Conservation (phyloP, 2,888 invertebrate genomes). For the Lasioglossum oenotherae region DNA sequence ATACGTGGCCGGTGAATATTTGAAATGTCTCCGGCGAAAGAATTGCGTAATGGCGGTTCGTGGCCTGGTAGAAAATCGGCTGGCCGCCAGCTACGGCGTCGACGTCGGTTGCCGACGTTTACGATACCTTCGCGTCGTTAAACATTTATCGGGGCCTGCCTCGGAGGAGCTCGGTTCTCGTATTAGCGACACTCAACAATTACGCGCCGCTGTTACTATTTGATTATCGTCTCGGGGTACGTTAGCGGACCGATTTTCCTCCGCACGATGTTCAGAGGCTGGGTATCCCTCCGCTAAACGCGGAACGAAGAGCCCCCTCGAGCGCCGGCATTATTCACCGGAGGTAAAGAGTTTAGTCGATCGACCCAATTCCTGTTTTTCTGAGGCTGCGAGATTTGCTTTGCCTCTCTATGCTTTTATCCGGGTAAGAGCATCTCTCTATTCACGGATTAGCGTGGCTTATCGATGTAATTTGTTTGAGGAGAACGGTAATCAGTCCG, state of each 20-base stretch:
- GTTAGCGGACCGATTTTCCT: constrained; percentile 28
- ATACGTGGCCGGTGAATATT: constrained; percentile 43
- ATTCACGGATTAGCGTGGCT: constrained; percentile 59
- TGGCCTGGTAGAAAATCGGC: background rate
- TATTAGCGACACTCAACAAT: constrained; percentile 52
- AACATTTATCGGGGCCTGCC: constrained; percentile 36
- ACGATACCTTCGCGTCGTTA: constrained; percentile 32
- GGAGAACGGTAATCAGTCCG: constrained; percentile 55
- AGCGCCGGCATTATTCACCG: constrained; percentile 52
- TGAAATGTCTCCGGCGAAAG: constrained; percentile 24
- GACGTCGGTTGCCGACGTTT: constrained; percentile 14
- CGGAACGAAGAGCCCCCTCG: constrained; percentile 49
- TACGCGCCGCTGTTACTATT: constrained; percentile 62
- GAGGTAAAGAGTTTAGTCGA: constrained; percentile 59
- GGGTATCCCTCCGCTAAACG: constrained; percentile 47
- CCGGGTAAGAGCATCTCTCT: constrained; percentile 42
- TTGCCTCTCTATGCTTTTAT: constrained; percentile 44
- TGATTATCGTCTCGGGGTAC: constrained; percentile 57
- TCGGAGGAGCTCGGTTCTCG: constrained; percentile 23
- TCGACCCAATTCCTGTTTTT: constrained; percentile 62
- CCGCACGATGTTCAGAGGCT: constrained; percentile 20
- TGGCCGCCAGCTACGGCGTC: background rate
- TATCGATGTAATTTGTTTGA: constrained; percentile 59
- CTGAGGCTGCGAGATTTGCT: constrained; percentile 43
- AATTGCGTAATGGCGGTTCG: constrained; percentile 4